Base-by-base conservation (phyloP, 1,140 invertebrate genomes). In the Pogonomyrmex californicus region DNA sequence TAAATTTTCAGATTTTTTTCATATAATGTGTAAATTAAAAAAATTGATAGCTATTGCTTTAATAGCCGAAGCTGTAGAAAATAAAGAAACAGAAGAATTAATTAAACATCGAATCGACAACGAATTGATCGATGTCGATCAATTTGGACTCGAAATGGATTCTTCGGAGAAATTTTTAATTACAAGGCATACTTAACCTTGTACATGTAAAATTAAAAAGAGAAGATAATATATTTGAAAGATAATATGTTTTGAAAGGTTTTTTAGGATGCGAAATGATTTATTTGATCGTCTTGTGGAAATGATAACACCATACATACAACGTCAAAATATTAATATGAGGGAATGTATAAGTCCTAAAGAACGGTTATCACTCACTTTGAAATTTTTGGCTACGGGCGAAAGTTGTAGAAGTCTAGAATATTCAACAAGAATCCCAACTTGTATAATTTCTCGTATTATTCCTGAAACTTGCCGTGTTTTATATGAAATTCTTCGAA, bases 261-360 rank as follows among this genome's bases (percentile, higher is more conserved):
- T 65, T 4, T 68, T 68, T 10, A 47, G 65, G 5, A 44, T 68
- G n/a, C 3, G 41, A 7, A 0, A 10, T 23, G 65, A 68, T 4
- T 68, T 44, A 68, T 68, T 68, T 23, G 41, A 68, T 23, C 17
- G 5, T 44, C 65, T 68, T 44, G 6, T 68, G 1, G 4, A 68
- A 17, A 3, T 23, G 2, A n/a, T 68, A 23, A 1, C 65, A 47
- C 23, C 23, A 23, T 23, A 47, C 5, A 68, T 68, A 44, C 41
- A 68, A n/a, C 65, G 65, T 68, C 41, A 68, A 68, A 23, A 68
- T 47, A 68, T 38, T 4, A 47, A 44, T 4, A 23, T 68, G 38
- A 68, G 41, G 12, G 38, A 68, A 12, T 44, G 38, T 47, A 68
- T 68, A 44, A 7, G 38, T 47, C 62, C 62, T 17, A 44, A 12